Conservation (phyloP, 2,113 vertebrate genomes). For the Equus przewalskii region DNA sequence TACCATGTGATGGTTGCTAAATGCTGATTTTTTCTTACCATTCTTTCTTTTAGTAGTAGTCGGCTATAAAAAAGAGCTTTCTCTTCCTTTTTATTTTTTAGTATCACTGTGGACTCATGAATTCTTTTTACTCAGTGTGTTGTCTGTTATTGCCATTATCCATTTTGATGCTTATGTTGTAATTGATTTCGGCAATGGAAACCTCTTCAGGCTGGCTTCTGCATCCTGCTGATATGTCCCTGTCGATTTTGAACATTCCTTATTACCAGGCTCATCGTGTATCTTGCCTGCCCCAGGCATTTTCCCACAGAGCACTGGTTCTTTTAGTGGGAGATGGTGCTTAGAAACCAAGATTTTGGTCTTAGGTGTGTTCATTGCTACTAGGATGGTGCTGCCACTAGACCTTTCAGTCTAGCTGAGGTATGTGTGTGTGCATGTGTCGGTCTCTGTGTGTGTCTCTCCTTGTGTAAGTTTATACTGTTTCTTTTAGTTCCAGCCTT, state of each 20-base stretch:
- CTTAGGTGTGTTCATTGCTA: not conserved
- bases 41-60: not conserved
- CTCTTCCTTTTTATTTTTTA: not conserved
- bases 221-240: not conserved
- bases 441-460: not conserved
- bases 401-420: not conserved
- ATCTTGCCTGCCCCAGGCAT: not conserved
- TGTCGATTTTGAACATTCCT: not conserved
- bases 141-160: not conserved
- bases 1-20: not conserved
- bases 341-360: not conserved
- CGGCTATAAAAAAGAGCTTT: not conserved
- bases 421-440: fast-evolving
- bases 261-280: not conserved
- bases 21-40: not conserved
- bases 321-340: not conserved
- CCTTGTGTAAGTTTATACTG: not conserved
- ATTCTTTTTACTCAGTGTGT: not conserved
- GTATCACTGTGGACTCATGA: not conserved
- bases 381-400: not conserved
- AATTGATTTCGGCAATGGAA: not conserved
- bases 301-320: not conserved
- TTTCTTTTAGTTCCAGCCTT: not conserved
- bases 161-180: not conserved
- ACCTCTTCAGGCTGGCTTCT: not conserved